Base-by-base conservation (phyloP, 2,113 vertebrate genomes). In the Lepus americanus region DNA sequence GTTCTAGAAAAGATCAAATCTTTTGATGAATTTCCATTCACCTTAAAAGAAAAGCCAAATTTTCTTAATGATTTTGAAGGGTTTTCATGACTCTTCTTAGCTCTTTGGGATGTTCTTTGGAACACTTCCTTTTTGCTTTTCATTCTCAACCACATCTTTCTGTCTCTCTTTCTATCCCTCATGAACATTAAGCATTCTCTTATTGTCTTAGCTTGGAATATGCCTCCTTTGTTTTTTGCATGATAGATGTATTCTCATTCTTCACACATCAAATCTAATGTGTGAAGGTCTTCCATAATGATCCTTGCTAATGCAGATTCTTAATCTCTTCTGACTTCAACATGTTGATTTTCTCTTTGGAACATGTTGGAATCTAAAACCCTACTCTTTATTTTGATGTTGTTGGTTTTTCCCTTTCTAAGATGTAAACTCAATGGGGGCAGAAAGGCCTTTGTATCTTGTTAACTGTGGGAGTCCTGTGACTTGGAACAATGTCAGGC, bases 41-140 rank as follows among this genome's bases (percentile, higher is more conserved):
- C 31, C 72, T 92, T 84, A 67, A 74, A 82, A 66, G 92, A 74
- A 82, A 92, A 83, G 89, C 64, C 14, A 19, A 0, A 44, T 86
- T 94, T 83, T 61, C 20, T 4, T 69, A 77, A 22, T 86, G 29
- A 51, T 82, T 31, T 76, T 76, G 31, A 55, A 44, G 25, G 61
- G 3, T 51, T 70, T 5, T 59, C 12, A 9, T 59, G 55, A 51
- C 33, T 82, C 63, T 86, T 82, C 13, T 17, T 93, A 1, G 13
- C 36, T 88, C 39, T 31, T 13, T 61, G n/a, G 80, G 20, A 2
- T 73, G 31, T 27, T 67, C 81, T 89, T 64, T 92, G 72, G 85
- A 80, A 73, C 49, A 51, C 4, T 39, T 33, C 66, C 63, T 63
- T 89, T 91, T 80, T 87, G 9, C 49, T 73, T 20, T 36, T 81